A percentile compares a stretch with the other conserved stretches of the same genome.
Conservation (phyloP, 2,113 vertebrate genomes). For the Halichoerus grypus region DNA sequence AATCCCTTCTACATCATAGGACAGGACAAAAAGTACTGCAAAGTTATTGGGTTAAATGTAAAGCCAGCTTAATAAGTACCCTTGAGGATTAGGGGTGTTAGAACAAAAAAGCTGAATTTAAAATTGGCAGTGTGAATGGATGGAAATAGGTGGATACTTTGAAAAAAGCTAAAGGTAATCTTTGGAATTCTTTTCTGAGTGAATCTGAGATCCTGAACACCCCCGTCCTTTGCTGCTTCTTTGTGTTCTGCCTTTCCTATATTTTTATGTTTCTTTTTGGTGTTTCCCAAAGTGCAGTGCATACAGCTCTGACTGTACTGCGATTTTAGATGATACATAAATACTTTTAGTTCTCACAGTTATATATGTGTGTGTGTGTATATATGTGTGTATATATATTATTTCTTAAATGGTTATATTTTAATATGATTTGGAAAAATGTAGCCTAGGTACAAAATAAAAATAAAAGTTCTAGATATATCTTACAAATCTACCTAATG, state of each 20-base stretch:
- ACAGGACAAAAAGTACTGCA: not conserved
- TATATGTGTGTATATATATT: not conserved
- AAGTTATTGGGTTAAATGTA: not conserved
- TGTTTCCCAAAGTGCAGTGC: not conserved
- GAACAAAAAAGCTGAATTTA: not conserved
- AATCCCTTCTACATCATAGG: not conserved
- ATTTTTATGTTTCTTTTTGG: not conserved
- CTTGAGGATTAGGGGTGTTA: not conserved
- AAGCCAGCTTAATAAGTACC: not conserved
- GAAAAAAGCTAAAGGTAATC: not conserved
- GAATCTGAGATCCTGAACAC: not conserved
- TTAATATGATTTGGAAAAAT: conserved; percentile 51
- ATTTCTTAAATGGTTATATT: conserved; percentile 15
- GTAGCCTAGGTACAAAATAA: not conserved
- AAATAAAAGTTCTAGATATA: too few relatives aligned
- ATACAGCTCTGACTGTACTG: not conserved
- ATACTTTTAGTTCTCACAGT: not conserved
- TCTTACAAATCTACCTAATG: too few relatives aligned
- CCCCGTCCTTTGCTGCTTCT: not conserved
- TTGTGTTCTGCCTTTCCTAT: not conserved
- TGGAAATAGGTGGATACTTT: not conserved
- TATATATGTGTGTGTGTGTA: not conserved
- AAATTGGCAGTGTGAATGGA: conserved; percentile 16
- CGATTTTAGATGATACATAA: conserved; percentile 1
- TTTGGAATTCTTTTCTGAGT: not conserved